Conservation (phyloP, 2,888 invertebrate genomes). For the Chrysomela aeneicollis region DNA sequence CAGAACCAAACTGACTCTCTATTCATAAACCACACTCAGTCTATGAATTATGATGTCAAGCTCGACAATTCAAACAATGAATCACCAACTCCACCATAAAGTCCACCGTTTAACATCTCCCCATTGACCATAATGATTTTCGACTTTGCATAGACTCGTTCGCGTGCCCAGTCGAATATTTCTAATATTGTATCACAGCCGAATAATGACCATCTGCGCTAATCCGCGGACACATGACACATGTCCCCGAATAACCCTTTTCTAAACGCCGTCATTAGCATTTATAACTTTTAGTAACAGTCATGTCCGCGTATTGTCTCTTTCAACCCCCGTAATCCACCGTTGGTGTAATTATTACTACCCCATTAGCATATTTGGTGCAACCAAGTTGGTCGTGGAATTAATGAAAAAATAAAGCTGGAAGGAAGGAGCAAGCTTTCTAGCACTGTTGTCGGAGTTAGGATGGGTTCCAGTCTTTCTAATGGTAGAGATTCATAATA, state of each 20-base stretch:
- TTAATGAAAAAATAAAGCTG: neutral
- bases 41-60: neutral
- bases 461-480: too few relatives aligned
- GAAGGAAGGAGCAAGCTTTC: neutral
- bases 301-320: constrained; percentile 25
- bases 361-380: constrained; percentile 5
- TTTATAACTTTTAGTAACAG: constrained; percentile 27
- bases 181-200: constrained; percentile 20
- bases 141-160: neutral
- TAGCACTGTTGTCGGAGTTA: too few relatives aligned
- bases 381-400: neutral
- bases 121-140: neutral
- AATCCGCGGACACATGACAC: constrained; percentile 20
- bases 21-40: neutral
- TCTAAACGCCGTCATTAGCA: constrained; percentile 26
- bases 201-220: constrained; percentile 25
- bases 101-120: neutral
- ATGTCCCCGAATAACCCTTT: constrained; percentile 28
- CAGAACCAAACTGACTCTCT: neutral
- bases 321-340: constrained; percentile 23
- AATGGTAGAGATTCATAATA: too few relatives aligned
- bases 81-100: too few relatives aligned
- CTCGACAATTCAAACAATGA: neutral
- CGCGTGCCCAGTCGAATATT: neutral
- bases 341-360: constrained; percentile 28